Evolutionary conservation across 2,113 vertebrate species (phyloP), one percentile per base, ranked within the genome.

Genomic region (Perca schrenkii): DNA sequence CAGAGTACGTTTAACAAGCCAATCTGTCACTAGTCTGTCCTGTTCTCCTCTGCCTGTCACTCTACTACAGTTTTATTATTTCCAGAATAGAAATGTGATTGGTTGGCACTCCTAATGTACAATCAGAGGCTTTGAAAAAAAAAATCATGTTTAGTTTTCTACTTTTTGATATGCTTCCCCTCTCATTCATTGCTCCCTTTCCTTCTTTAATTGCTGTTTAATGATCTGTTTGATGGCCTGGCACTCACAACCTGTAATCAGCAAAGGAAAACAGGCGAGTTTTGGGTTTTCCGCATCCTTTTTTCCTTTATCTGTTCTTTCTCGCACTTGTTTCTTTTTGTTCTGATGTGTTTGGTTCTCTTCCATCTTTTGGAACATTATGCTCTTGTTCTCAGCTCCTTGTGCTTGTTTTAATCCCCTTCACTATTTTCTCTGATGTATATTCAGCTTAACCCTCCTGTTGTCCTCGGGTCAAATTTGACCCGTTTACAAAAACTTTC

Each of bases 141-240:
- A 25, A 61, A 57, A 12, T 21, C 49, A 62, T 63, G 74, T 88
- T 83, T 84, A 84, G 84, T 89, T 88, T 88, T 87, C 54, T 77
- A 22, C 82, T 76, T 88, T 85, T 86, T 85, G 77, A 86, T 87
- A 74, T 2, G 74, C 84, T 85, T 88, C 74, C 69, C 77, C 56
- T 69, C 69, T 43, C n/a, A n/a, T n/a, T 77, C 65, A 80, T 83
- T 57, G 19, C 83, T 85, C 65, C 79, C 77, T 70, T 49, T 84
- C 74, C 75, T 79, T 92, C 80, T 93, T 91, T 90, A 87, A 87
- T 80, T 92, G 81, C 85, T 17, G 79, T 90, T 91, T 89, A 92
- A 92, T 84, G 80, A 80, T 75, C 86, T 86, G 86, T 88, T 83
- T 78, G 87, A 86, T 80, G 88, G 72, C 56, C 70, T 90, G 91